These are phyloP conservation scores for Anas flavirostris DNA, from an alignment of 2,797 vertebrate species.

Conservation along the genomic window DNA sequence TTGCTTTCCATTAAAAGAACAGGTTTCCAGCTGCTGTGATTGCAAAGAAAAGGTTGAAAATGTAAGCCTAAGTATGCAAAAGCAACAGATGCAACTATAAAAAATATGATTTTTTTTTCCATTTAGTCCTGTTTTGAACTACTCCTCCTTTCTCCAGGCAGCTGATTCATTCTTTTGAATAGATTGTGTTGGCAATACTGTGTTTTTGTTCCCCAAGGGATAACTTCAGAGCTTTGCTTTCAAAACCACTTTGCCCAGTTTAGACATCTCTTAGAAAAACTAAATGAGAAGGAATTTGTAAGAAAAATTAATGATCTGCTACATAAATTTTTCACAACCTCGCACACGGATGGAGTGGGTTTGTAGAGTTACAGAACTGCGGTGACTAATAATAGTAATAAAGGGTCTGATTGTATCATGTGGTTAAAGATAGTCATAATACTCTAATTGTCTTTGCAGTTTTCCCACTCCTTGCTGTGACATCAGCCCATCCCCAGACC, in stretches of 20 bases:
- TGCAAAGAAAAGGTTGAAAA: constrained; percentile 6
- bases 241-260: constrained; percentile 23
- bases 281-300: constrained; percentile 25
- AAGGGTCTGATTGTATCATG: constrained; percentile 26
- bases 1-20: not conserved
- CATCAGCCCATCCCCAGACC: constrained; percentile 57
- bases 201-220: not conserved
- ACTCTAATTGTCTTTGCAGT: constrained; percentile 38
- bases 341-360: not conserved
- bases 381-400: constrained; percentile 58
- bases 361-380: constrained; percentile 1
- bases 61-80: not conserved
- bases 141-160: not conserved
- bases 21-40: not conserved
- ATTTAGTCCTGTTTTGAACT: constrained; percentile 10
- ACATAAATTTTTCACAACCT: constrained; percentile 24
- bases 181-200: not conserved
- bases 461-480: constrained; percentile 58
- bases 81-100: constrained; percentile 21
- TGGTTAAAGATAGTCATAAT: constrained; percentile 63
- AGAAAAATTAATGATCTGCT: constrained; percentile 33
- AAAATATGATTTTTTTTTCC: not conserved
- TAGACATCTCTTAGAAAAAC: constrained; percentile 12
- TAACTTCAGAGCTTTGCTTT: constrained; percentile 13
- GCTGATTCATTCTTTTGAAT: constrained; percentile 34